Conservation (phyloP, 64 coral and sea anemone species). For the Trachythela sp. region DNA sequence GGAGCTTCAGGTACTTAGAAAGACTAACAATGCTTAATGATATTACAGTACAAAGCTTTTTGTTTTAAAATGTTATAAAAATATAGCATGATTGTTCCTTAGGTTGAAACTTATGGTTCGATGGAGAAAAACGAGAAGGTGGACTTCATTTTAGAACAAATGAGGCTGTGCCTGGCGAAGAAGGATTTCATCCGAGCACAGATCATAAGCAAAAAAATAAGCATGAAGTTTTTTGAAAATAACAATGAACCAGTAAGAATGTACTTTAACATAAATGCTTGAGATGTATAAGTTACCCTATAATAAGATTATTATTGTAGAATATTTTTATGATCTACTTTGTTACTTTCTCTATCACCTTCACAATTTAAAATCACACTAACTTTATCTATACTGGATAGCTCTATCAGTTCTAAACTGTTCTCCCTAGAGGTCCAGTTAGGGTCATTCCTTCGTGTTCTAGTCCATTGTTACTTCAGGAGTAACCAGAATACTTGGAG, state of each 20-base stretch:
- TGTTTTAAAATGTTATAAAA: neutral
- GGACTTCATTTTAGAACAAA: conserved; percentile 95
- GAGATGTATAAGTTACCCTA: no score
- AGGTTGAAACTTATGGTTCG: conserved; percentile 99
- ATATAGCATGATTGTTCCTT: neutral
- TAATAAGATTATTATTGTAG: no score
- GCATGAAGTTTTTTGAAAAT: conserved; percentile 95
- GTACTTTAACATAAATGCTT: neutral
- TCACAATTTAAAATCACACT: no score
- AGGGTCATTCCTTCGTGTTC: no score
- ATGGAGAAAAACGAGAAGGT: conserved; percentile 97
- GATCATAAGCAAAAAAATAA: conserved; percentile 99
- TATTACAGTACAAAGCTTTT: neutral
- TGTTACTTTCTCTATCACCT: no score
- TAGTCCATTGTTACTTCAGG: no score
- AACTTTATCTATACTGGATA: no score
- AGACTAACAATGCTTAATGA: neutral
- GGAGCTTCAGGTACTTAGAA: conserved; percentile 63
- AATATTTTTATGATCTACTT: no score
- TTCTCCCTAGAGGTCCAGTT: no score
- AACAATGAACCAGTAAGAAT: conserved; percentile 86
- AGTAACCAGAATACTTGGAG: no score
- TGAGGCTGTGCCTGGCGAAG: conserved; percentile 89
- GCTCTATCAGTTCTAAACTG: no score
- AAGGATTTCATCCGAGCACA: conserved; percentile 95